Evolutionary conservation across 2,797 vertebrate genomes (phyloP).

Genomic region (Arnoldichthys spilopterus): DNA sequence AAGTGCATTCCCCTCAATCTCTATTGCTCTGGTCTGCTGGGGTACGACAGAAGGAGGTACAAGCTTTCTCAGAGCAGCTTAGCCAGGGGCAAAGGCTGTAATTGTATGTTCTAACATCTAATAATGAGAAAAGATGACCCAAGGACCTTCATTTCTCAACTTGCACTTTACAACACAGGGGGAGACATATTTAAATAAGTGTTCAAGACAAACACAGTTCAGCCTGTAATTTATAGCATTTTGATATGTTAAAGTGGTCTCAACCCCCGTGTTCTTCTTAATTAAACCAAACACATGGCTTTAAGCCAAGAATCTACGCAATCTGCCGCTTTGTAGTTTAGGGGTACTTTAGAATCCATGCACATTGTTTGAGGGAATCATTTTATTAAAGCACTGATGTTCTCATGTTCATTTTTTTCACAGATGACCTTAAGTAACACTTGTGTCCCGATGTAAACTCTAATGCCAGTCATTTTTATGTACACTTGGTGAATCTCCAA

Average conservation of each 20-base stretch:
- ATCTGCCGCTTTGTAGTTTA: conserved; percentile 4
- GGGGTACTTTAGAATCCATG: neutral
- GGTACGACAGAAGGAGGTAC: conserved; percentile 8
- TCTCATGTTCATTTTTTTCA: conserved; percentile 2
- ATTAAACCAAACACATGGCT: conserved; percentile 44
- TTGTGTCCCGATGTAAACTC: conserved; percentile 11
- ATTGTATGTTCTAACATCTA: conserved; percentile 46
- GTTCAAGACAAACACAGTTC: conserved; percentile 39
- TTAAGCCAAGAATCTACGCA: neutral
- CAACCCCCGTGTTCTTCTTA: conserved; percentile 34
- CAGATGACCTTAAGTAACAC: conserved; percentile 13
- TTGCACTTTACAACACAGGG: conserved; percentile 26
- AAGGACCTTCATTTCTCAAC: conserved; percentile 37
- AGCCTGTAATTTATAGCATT: conserved; percentile 32
- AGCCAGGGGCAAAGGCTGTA: conserved; percentile 24
- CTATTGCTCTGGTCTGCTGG: neutral
- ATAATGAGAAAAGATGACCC: conserved; percentile 46
- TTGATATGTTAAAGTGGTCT: conserved; percentile 38
- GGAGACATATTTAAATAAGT: conserved; percentile 12
- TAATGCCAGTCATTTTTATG: conserved; percentile 27
- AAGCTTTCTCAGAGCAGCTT: conserved; percentile 21
- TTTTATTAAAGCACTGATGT: neutral
- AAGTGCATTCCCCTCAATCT: neutral
- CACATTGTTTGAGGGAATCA: neutral
- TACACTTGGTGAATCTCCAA: conserved; percentile 15